Percentiles rank a stretch among this genome's conserved stretches.
Conservation (phyloP, 2,113 vertebrate genomes). For the Catharus bicknelli region DNA sequence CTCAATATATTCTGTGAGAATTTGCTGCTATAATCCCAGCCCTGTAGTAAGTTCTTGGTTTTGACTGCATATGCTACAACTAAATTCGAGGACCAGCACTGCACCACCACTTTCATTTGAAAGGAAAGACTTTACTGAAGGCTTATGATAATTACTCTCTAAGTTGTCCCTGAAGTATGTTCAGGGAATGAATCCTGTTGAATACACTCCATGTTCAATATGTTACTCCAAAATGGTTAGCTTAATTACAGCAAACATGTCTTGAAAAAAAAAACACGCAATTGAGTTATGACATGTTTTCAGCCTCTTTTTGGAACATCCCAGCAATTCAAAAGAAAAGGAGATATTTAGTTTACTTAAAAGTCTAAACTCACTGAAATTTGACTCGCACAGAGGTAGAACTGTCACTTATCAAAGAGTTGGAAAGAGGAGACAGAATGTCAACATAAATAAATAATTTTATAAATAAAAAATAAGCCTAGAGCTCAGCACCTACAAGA, state of each 20-base stretch:
- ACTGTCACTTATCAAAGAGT: conserved; percentile 21
- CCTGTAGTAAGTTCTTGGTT: background rate
- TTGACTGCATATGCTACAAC: background rate
- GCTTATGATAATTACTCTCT: background rate
- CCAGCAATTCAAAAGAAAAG: conserved; percentile 18
- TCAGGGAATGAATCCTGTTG: background rate
- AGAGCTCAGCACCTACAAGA: background rate
- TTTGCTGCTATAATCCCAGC: background rate
- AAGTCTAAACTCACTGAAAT: conserved; percentile 27
- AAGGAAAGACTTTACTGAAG: background rate
- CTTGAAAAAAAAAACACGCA: background rate
- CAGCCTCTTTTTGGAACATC: background rate
- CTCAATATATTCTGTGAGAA: background rate
- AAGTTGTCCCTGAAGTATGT: background rate
- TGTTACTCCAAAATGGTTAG: conserved; percentile 5
- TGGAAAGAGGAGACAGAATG: conserved; percentile 57
- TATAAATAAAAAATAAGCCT: conserved; percentile 65
- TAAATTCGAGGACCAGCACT: fast-evolving
- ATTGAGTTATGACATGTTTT: background rate
- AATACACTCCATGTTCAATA: background rate
- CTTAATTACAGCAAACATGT: conserved; percentile 20
- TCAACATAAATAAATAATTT: conserved; percentile 64
- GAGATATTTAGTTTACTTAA: background rate
- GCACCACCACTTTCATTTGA: background rate
- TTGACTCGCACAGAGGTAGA: background rate